A percentile compares a stretch with the other conserved stretches of the same genome.
Evolutionary conservation across 2,797 vertebrate species (phyloP).

Genomic region (Glossophaga mutica): DNA sequence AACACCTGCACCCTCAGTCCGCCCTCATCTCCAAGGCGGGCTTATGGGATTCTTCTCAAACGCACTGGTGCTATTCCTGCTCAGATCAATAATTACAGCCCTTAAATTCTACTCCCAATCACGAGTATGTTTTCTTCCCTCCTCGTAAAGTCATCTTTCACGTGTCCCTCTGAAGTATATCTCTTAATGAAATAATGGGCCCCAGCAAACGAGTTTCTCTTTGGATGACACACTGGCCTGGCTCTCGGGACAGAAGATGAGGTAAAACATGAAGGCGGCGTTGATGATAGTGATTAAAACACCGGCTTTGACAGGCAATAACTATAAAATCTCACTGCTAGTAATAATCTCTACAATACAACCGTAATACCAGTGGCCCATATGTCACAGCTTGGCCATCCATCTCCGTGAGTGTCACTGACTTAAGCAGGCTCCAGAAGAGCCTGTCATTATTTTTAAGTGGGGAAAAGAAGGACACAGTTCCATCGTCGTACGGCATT

Average conservation of each 20-base stretch:
- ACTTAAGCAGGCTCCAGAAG: constrained; percentile 67
- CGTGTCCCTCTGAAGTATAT: constrained; percentile 20
- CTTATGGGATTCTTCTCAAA: not conserved
- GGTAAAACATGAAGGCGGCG: constrained; percentile 48
- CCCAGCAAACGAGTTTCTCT: constrained; percentile 24
- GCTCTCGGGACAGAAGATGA: constrained; percentile 8
- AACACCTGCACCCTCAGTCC: constrained; percentile 43
- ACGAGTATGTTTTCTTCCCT: not conserved
- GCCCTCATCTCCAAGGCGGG: not conserved
- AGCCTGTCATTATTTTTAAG: constrained; percentile 73
- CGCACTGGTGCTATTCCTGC: not conserved
- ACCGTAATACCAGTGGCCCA: constrained; percentile 23
- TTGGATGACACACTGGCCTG: constrained; percentile 35
- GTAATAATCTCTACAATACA: constrained; percentile 70
- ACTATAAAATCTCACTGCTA: constrained; percentile 74
- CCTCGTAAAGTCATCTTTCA: constrained; percentile 15
- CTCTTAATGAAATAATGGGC: constrained; percentile 64
- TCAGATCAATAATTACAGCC: constrained; percentile 54
- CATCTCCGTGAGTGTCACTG: constrained; percentile 60
- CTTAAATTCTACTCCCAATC: constrained; percentile 21
- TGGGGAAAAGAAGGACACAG: constrained; percentile 28
- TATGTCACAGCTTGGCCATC: constrained; percentile 55
- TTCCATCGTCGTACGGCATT: not conserved
- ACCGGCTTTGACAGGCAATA: constrained; percentile 69
- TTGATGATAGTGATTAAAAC: constrained; percentile 75